Base-by-base conservation (phyloP, 2,113 vertebrate genomes). In the Peromyscus polionotus region DNA sequence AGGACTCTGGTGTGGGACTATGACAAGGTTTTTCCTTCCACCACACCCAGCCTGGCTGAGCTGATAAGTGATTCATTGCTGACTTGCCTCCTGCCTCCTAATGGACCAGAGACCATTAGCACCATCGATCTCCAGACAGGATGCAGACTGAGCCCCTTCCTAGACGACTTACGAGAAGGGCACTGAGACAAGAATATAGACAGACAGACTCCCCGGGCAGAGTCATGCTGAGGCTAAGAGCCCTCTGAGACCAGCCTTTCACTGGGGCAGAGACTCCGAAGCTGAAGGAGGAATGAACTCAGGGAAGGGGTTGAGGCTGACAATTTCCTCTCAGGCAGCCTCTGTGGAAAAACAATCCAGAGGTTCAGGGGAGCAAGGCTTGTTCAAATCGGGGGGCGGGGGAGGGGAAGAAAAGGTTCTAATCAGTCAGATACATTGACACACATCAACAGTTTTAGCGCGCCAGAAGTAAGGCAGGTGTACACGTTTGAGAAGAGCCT, bases 61-160 rank as follows among this genome's bases (percentile, higher is more conserved):
- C 24, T 73, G 65, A 45, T 67, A 10, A 88, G 36, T 79, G 54
- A n/a, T 83, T 91, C 51, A 36, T 80, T 85, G 76, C 63, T 65
- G 61, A 48, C 14, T 24, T 10, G 2, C 26, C 65, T 96, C 85
- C 97, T 20, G 0, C 17, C 48, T 12, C 92, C 92, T 96, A 97
- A 96, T 94, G 93, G 94, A 75, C 63, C 75, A 33, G 70, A 95
- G 80, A 61, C 92, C 94, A 97, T 97, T 95, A 95, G 73, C 42
- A 11, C 57, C 65, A 94, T 95, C 11, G 90, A 95, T 95, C 4
- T 24, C 36, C 14, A 13, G 63, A 80, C 84, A 88, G 96, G 79
- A 93, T 67, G 85, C 72, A 65, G 91, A 16, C 94, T 2, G 61
- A 57, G 45, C 2, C 63, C n/a, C 39, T 88, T 75, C 79, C 3